A percentile compares a stretch with the other conserved stretches of the same genome.
Conservation (phyloP, 2,113 vertebrate genomes). For the Bothrops jararaca region DNA sequence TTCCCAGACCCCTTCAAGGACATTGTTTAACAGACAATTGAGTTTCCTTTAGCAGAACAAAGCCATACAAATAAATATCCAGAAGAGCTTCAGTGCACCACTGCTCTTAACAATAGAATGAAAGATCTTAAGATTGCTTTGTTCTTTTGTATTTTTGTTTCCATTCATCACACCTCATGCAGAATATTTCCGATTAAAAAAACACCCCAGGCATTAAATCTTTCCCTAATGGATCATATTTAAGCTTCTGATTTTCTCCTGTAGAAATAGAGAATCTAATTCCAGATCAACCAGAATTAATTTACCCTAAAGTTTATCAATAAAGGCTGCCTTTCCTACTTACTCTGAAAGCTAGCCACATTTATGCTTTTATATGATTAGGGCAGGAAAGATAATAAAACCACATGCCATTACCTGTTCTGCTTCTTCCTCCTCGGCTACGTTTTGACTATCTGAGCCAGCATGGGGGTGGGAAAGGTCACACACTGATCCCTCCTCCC, state of each 20-base stretch:
- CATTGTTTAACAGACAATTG: slow-evolving; percentile 21
- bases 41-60: neutral
- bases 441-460: slow-evolving; percentile 63
- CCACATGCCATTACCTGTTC: slow-evolving; percentile 64
- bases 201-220: slow-evolving; percentile 7
- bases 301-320: slow-evolving; percentile 36
- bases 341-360: slow-evolving; percentile 42
- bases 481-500: slow-evolving; percentile 62
- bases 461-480: slow-evolving; percentile 62
- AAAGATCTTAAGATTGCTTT: slow-evolving; percentile 53
- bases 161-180: slow-evolving; percentile 28
- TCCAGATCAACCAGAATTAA: slow-evolving; percentile 28
- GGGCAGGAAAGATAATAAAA: slow-evolving; percentile 57
- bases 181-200: slow-evolving; percentile 41
- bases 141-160: slow-evolving; percentile 44
- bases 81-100: slow-evolving; percentile 44
- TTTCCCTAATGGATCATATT: slow-evolving; percentile 46
- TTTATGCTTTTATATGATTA: slow-evolving; percentile 38
- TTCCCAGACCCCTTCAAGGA: slow-evolving; percentile 18
- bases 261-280: slow-evolving; percentile 39
- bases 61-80: neutral
- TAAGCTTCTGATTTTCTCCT: slow-evolving; percentile 1
- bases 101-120: slow-evolving; percentile 56
- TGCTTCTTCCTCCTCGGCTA: slow-evolving; percentile 64
- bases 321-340: slow-evolving; percentile 24